These are phyloP conservation scores for Ips nitidus DNA, from an alignment of 1,140 invertebrate species.

Conservation along the genomic window DNA sequence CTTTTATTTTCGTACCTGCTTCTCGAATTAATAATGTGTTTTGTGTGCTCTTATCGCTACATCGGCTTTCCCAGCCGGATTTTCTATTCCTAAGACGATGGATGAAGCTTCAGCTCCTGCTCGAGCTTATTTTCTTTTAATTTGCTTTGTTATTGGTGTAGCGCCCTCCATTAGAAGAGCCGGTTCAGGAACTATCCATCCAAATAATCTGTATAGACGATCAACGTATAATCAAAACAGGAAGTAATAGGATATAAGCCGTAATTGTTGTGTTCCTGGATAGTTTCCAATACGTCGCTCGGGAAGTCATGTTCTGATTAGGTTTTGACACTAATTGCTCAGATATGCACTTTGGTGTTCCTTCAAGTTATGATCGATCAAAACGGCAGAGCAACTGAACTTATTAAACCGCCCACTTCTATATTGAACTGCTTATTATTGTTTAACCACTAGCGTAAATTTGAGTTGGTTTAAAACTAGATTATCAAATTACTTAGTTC, in stretches of 20 bases:
- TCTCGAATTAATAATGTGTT: slow-evolving; percentile 26
- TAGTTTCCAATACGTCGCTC: neutral
- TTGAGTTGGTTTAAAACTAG: too few species aligned
- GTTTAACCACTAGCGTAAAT: too few species aligned
- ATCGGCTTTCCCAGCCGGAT: slow-evolving; percentile 8
- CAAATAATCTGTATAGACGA: neutral
- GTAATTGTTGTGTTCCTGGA: neutral
- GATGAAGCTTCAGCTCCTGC: neutral
- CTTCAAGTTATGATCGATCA: too few species aligned
- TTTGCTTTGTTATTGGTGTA: neutral
- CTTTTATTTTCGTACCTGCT: slow-evolving; percentile 34
- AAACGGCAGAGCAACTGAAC: too few species aligned
- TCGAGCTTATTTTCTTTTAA: slow-evolving; percentile 24
- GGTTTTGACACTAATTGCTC: neutral
- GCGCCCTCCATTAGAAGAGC: neutral
- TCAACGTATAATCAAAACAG: neutral
- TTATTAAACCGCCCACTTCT: too few species aligned
- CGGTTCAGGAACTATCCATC: neutral
- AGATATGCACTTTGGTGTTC: neutral
- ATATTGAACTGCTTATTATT: too few species aligned
- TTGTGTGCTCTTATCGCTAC: slow-evolving; percentile 24
- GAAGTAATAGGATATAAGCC: neutral
- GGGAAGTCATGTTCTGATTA: slow-evolving; percentile 1
- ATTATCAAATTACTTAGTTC: too few species aligned
- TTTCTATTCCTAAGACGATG: slow-evolving; percentile 1